These are phyloP conservation scores for Nomada fucata DNA, from an alignment of 2,888 invertebrate species.

Conservation along the genomic window DNA sequence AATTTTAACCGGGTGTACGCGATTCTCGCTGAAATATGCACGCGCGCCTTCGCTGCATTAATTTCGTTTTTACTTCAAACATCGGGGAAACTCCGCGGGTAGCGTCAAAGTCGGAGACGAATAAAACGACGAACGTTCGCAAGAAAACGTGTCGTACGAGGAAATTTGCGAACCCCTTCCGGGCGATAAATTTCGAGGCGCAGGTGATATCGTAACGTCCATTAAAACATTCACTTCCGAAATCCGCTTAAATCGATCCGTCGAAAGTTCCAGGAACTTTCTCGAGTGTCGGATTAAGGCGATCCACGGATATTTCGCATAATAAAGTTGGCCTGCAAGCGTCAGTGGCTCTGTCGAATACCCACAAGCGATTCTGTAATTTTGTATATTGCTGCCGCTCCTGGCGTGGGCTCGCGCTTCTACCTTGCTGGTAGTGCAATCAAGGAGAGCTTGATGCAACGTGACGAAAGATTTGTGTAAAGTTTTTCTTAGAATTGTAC, in stretches of 20 bases:
- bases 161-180: constrained; percentile 24
- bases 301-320: constrained; percentile 49
- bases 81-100: not conserved
- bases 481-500: too few species aligned
- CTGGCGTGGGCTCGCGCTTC: too few species aligned
- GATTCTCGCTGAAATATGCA: constrained; percentile 1
- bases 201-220: constrained; percentile 20
- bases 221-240: constrained; percentile 52
- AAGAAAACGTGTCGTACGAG: not conserved
- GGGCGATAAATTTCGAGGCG: constrained; percentile 37
- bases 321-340: too few species aligned
- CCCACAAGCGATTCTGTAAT: constrained; percentile 5
- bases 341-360: not conserved
- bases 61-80: constrained; percentile 14
- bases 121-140: constrained; percentile 19
- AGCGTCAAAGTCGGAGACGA: constrained; percentile 25
- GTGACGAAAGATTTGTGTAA: too few species aligned
- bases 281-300: constrained; percentile 40
- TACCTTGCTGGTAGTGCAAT: too few species aligned
- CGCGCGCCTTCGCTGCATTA: not conserved
- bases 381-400: not conserved
- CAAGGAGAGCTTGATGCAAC: too few species aligned
- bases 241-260: constrained; percentile 55
- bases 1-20: not conserved
- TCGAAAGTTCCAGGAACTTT: constrained; percentile 48